Percentiles rank a stretch among this genome's conserved stretches.
These are phyloP conservation scores for Astropecten irregularis DNA, from an alignment of 53 echinoderm and acorn worm species.

Conservation along the genomic window DNA sequence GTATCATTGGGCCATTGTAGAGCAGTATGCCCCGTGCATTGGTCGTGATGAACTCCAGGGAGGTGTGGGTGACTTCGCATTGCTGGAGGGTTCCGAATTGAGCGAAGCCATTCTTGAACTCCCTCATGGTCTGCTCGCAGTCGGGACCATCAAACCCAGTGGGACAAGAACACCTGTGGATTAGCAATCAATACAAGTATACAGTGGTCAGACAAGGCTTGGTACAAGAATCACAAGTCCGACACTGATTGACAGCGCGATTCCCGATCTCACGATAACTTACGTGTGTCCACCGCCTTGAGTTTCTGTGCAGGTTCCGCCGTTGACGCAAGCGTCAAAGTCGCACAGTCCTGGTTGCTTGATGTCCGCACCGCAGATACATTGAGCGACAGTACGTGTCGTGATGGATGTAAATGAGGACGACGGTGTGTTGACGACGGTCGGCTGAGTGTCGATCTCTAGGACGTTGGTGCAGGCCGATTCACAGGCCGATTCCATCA, in stretches of 20 bases:
- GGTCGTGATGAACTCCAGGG: slow-evolving; percentile 90
- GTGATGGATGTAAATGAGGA: slow-evolving; percentile 85
- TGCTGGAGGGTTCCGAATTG: slow-evolving; percentile 77
- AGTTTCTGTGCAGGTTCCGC: slow-evolving; percentile 85
- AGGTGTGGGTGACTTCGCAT: slow-evolving; percentile 85
- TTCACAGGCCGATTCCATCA: slow-evolving; percentile 85
- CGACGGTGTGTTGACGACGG: slow-evolving; percentile 71
- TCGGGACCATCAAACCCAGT: slow-evolving; percentile 79
- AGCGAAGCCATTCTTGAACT: slow-evolving; percentile 81
- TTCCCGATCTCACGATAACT: no score
- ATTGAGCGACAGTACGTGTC: slow-evolving; percentile 66
- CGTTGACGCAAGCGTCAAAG: slow-evolving; percentile 77
- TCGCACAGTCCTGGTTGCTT: slow-evolving; percentile 60
- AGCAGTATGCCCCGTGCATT: slow-evolving; percentile 73
- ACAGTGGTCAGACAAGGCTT: not conserved
- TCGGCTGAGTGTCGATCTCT: slow-evolving; percentile 71
- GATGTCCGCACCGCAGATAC: slow-evolving; percentile 72
- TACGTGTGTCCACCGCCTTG: slow-evolving; percentile 73
- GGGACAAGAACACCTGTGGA: slow-evolving; percentile 76
- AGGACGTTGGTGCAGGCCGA: slow-evolving; percentile 90
- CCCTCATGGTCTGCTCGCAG: slow-evolving; percentile 93
- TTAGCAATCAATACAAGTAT: no score
- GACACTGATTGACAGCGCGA: no score
- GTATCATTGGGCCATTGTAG: slow-evolving; percentile 91
- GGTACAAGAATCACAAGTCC: no score